Base-by-base conservation (phyloP, 2,113 vertebrate genomes). In the Falcunculus frontatus region DNA sequence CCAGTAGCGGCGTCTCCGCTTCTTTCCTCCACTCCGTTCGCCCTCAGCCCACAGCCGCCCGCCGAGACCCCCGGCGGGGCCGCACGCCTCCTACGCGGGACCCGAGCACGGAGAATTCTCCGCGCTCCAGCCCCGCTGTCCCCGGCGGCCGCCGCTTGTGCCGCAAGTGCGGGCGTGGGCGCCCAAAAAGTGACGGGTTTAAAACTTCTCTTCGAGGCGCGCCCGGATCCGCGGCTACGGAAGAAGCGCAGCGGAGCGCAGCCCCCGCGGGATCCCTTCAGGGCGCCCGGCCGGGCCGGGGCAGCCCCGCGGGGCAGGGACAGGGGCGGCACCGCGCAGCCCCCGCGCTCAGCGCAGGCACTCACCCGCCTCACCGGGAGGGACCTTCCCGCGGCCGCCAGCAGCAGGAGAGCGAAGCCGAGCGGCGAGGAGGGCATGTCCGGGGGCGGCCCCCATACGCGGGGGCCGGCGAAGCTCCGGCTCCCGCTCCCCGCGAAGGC, bases 321-420 rank as follows among this genome's bases (percentile, higher is more conserved):
- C 22, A 9, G 32, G 10, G 33, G 21, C 23, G 16, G 53, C 25
- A 21, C 33, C 26, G 39, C 60, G 62, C 35, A 22, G 21, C 25
- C 33, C 47, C 56, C 19, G 73, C 57, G 46, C 75, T 9, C 59
- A 9, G 5, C 65, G 12, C 74, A 8, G 21, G 20, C 52, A 68
- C 98, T 97, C 97, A 98, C 98, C 98, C 96, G 97, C 39, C 94
- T 89, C 37, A 92, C 76, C 33, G 97, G 97, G 50, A 96, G 93
- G 52, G 95, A 91, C 70, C 93, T 83, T 73, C 96, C 96, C 86
- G 93, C 73, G 42, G 95, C 87, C 55, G 90, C 88, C 89, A 96
- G 95, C 62, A 98, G 94, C 53, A 95, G 87, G 7, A 98, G 44
- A 15, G 49, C 52, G 44, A 73, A 76, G 89, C 77, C 80, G 26